Evolutionary conservation across 2,113 vertebrate species (phyloP).

Genomic region (Oncorhynchus mykiss): DNA sequence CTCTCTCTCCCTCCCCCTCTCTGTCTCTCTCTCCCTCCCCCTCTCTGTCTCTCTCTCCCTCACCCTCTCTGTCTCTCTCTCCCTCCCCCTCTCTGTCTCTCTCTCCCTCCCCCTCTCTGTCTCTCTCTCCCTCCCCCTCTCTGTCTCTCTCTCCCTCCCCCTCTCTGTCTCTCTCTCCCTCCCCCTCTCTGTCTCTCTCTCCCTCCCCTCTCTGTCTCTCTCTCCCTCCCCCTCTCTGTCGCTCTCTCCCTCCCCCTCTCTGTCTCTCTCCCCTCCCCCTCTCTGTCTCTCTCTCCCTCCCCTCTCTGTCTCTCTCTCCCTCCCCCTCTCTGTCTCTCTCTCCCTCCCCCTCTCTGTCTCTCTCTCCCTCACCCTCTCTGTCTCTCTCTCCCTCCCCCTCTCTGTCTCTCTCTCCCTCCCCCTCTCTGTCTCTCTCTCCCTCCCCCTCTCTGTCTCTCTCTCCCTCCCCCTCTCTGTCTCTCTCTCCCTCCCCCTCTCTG

Average conservation of each 20-base stretch:
- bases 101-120: slow-evolving; percentile 41
- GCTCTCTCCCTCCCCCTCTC: slow-evolving; percentile 36
- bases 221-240: slow-evolving; percentile 39
- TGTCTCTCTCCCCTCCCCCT: slow-evolving; percentile 50
- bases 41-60: slow-evolving; percentile 31
- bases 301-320: slow-evolving; percentile 26
- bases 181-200: slow-evolving; percentile 20
- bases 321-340: slow-evolving; percentile 46
- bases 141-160: slow-evolving; percentile 34
- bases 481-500: too few species aligned
- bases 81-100: slow-evolving; percentile 23
- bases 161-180: slow-evolving; percentile 36
- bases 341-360: slow-evolving; percentile 7
- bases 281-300: slow-evolving; percentile 44
- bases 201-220: not conserved
- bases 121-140: slow-evolving; percentile 38
- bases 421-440: slow-evolving; percentile 28
- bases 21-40: slow-evolving; percentile 43
- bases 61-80: slow-evolving; percentile 45
- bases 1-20: slow-evolving; percentile 33
- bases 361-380: slow-evolving; percentile 10
- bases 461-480: too few species aligned
- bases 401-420: slow-evolving; percentile 43
- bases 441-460: slow-evolving; percentile 47
- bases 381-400: slow-evolving; percentile 35